Base-by-base conservation (phyloP, 2,888 invertebrate genomes). In the Chelonus formosanus region DNA sequence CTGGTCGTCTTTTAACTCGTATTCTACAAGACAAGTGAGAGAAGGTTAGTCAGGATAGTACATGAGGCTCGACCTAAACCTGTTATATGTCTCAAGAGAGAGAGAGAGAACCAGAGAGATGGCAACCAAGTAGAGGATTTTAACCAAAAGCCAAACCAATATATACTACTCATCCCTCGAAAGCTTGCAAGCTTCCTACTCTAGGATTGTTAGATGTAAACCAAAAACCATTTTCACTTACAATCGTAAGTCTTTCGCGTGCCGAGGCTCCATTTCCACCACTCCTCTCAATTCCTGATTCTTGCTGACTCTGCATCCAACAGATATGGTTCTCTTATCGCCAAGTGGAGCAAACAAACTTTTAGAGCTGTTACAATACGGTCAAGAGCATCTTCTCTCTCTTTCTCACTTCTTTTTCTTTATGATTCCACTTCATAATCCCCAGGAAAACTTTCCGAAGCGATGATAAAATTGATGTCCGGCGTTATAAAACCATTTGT, bases 1-100 rank as follows among this genome's bases (percentile, higher is more conserved):
- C 77, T 74, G 79, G 77, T 79, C 78, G 78, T 80, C 81, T 81
- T 79, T 80, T 78, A 80, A 79, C 79, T 73, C 75, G 73, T 71
- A 72, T 69, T 68, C 67, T 75, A 71, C 72, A 73, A 73, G 71
- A 65, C 72, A 70, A 74, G 70, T 70, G 75, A 76, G 74, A 71
- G 74, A 72, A 73, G 76, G 75, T 76, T 75, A 73, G 75, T 74
- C 71, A 72, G 71, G 68, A 73, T 71, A 73, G 72, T 74, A 74
- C 74, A 71, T 69, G 70, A 62, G 67, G 73, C 70, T 71, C 70
- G 70, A 67, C 40, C 73, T 77, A 75, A 74, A 70, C 75, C 73
- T 72, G 72, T 74, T 74, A 76, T 72, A 68, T 71, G 70, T 75
- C 74, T 73, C n/a, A 35, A 48, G 32, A 43, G 36, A 54, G 48